A percentile compares a stretch with the other conserved stretches of the same genome.
Evolutionary conservation across 2,888 invertebrate species (phyloP).

Genomic region (Papilio elwesi): DNA sequence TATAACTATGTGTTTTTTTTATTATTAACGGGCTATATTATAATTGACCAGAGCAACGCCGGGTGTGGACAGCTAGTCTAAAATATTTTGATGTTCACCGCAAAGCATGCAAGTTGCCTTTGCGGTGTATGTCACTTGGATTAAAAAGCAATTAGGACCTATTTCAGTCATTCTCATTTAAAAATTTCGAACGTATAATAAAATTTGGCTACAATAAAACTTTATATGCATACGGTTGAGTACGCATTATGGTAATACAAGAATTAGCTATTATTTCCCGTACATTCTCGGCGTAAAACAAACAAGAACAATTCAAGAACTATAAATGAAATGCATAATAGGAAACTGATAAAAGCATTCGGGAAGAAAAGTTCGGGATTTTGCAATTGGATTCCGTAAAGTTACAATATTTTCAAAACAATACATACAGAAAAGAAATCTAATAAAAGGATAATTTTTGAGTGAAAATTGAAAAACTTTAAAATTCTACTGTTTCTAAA

Average conservation of each 20-base stretch:
- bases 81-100: background rate
- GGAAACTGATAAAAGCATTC: slow-evolving; percentile 38
- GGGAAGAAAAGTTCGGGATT: slow-evolving; percentile 29
- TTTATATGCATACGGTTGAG: background rate
- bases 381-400: slow-evolving; percentile 31
- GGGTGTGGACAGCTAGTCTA: background rate
- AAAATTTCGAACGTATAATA: background rate
- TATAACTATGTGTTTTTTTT: too few relatives aligned
- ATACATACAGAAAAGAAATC: background rate
- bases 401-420: slow-evolving; percentile 32
- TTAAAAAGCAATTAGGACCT: background rate
- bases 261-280: slow-evolving; percentile 27
- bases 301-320: slow-evolving; percentile 39
- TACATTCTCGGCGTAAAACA: slow-evolving; percentile 26
- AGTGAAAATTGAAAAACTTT: background rate
- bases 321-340: slow-evolving; percentile 40
- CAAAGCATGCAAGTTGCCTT: background rate
- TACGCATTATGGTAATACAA: background rate
- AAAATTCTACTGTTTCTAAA: too few relatives aligned
- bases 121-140: background rate
- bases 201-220: slow-evolving; percentile 5
- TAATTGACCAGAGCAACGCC: too few relatives aligned
- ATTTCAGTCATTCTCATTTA: background rate
- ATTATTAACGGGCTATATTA: too few relatives aligned
- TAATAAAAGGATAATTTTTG: background rate